Conservation (phyloP, 2,797 vertebrate species). For the Dromococcyx pavoninus region DNA sequence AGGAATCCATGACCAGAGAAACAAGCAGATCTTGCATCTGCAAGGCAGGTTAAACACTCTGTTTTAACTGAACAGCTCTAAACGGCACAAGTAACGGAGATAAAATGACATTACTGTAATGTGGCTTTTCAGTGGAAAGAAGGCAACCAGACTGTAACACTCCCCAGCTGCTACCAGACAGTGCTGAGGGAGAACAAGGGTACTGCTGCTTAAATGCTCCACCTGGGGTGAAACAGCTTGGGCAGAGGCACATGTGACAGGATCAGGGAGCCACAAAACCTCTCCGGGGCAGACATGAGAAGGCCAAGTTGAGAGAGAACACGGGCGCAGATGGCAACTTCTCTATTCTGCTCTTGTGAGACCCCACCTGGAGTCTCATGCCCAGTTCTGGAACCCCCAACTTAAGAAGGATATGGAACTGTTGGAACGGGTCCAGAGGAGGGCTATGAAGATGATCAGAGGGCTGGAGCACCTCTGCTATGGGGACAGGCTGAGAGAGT, state of each 20-base stretch:
- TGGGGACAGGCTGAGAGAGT: too few species aligned
- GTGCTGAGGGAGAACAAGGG: not conserved
- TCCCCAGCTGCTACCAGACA: not conserved
- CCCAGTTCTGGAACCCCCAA: too few species aligned
- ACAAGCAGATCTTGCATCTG: not conserved
- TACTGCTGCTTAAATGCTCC: not conserved
- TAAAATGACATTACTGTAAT: not conserved
- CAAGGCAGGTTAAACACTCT: not conserved
- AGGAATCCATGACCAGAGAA: not conserved
- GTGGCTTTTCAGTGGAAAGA: not conserved
- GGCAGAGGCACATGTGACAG: not conserved
- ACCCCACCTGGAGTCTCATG: too few species aligned
- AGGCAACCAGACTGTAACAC: not conserved
- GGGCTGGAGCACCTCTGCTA: too few species aligned
- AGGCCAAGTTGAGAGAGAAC: not conserved
- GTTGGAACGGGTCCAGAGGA: too few species aligned
- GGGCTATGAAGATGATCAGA: too few species aligned
- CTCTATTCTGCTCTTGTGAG: too few species aligned
- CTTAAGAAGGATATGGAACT: too few species aligned
- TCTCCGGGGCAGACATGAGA: not conserved
- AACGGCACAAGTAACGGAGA: not conserved
- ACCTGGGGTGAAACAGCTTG: not conserved
- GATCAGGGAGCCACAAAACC: not conserved
- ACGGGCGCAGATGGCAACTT: not conserved
- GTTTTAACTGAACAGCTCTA: not conserved